These are phyloP conservation scores for Microctonus hyperodae DNA, from an alignment of 2,888 invertebrate species.

Conservation along the genomic window DNA sequence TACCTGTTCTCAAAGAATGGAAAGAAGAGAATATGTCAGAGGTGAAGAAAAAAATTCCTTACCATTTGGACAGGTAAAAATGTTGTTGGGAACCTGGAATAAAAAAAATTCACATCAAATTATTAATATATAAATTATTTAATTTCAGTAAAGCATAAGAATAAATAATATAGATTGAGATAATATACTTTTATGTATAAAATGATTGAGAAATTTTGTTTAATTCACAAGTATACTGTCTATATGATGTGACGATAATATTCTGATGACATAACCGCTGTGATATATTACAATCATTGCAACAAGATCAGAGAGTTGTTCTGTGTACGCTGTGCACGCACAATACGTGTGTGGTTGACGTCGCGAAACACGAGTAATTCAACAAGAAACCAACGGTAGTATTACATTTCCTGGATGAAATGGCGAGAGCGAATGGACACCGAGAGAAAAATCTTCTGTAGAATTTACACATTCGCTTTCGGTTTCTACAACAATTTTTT, in stretches of 20 bases:
- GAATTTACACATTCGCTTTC: conserved; percentile 10
- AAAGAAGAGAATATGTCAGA: conserved; percentile 16
- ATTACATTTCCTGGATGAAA: conserved; percentile 27
- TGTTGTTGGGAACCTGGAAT: conserved; percentile 70
- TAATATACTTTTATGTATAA: neutral
- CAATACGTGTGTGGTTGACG: neutral
- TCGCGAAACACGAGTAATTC: conserved; percentile 16
- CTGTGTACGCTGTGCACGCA: conserved; percentile 10
- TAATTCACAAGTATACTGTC: conserved; percentile 7
- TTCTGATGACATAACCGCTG: conserved; percentile 53
- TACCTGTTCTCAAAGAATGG: conserved; percentile 12
- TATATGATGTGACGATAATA: conserved; percentile 32
- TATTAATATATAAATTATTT: conserved; percentile 2
- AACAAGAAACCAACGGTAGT: conserved; percentile 19
- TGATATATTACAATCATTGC: conserved; percentile 43
- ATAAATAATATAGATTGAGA: neutral
- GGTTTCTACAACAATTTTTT: conserved; percentile 2
- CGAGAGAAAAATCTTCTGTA: neutral
- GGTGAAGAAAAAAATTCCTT: conserved; percentile 61
- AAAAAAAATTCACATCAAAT: conserved; percentile 44
- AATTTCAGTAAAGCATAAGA: neutral
- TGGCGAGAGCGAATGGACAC: conserved; percentile 20
- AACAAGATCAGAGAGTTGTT: conserved; percentile 39
- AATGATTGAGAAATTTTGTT: neutral
- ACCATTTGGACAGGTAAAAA: conserved; percentile 79